Evolutionary conservation across 2,113 vertebrate genomes (phyloP).

Genomic region (Colinus virginianus): DNA sequence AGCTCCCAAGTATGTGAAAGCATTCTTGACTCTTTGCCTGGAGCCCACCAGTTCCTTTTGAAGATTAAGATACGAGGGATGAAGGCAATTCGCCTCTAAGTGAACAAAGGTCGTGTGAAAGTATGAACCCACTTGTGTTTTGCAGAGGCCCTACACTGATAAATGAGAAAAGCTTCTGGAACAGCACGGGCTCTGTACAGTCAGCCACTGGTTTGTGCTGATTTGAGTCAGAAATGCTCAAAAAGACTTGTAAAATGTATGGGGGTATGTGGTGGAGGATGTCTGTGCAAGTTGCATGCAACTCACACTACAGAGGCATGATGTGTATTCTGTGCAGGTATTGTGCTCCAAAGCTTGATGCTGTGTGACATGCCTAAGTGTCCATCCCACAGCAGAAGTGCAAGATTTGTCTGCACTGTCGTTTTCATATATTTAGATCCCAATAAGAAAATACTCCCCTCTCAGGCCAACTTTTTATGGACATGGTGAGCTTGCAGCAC

Average conservation of each 20-base stretch:
- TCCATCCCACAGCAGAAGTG: fast-evolving
- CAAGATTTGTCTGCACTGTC: not conserved
- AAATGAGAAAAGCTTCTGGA: not conserved
- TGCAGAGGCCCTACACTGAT: not conserved
- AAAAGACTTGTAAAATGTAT: fast-evolving
- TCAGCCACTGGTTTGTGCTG: not conserved
- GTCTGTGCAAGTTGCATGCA: too few relatives aligned
- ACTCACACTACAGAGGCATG: fast-evolving
- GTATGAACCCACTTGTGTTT: not conserved
- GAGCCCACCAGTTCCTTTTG: slow-evolving; percentile 43
- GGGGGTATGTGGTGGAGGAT: fast-evolving
- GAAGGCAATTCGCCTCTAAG: not conserved
- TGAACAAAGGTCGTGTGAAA: slow-evolving; percentile 21
- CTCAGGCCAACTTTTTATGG: fast-evolving
- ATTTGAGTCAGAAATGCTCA: fast-evolving
- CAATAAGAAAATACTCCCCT: fast-evolving
- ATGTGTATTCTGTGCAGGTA: fast-evolving
- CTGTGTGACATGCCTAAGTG: fast-evolving
- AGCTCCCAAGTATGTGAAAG: not conserved
- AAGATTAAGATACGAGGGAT: slow-evolving; percentile 15
- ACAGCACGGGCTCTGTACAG: not conserved
- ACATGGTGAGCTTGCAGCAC: not conserved
- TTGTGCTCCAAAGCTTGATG: fast-evolving
- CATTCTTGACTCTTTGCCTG: slow-evolving; percentile 41
- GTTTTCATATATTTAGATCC: fast-evolving